A percentile compares a stretch with the other conserved stretches of the same genome.
Conservation (phyloP, 2,888 invertebrate species). For the Athrips mouffetella region DNA sequence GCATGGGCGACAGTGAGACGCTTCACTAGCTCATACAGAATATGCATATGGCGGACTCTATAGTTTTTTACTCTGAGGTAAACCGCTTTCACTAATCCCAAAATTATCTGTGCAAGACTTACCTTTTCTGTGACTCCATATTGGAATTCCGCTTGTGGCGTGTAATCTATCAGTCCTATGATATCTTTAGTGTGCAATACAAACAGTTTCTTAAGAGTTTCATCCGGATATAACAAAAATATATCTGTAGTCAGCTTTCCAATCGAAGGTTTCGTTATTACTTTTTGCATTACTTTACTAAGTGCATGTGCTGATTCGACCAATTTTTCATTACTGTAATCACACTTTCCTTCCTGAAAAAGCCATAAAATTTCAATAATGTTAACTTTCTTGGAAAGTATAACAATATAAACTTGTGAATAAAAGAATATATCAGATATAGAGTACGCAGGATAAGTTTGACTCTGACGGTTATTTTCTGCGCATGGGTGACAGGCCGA, state of each 20-base stretch:
- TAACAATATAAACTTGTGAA: not conserved
- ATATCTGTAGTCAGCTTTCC: not conserved
- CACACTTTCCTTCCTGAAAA: not conserved
- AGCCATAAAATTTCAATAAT: not conserved
- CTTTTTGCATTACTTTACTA: slow-evolving; percentile 24
- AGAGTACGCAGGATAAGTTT: no score
- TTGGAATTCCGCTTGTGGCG: not conserved
- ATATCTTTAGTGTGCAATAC: not conserved
- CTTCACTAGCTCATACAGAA: no score
- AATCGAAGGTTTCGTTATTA: not conserved
- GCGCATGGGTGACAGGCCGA: no score
- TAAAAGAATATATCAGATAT: no score
- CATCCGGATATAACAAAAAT: not conserved
- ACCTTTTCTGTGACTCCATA: not conserved
- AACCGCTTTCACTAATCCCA: no score
- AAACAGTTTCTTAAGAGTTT: not conserved
- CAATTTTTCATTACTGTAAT: not conserved
- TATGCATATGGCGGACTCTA: no score
- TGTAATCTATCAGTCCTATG: not conserved
- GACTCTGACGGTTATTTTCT: no score
- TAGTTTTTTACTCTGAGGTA: no score
- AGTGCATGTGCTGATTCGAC: not conserved
- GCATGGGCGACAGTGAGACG: no score
- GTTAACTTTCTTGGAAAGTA: not conserved
- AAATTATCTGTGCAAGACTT: no score